Evolutionary conservation across 2,113 vertebrate species (phyloP), one percentile per base, ranked within the genome.

Genomic region (Numenius arquata): DNA sequence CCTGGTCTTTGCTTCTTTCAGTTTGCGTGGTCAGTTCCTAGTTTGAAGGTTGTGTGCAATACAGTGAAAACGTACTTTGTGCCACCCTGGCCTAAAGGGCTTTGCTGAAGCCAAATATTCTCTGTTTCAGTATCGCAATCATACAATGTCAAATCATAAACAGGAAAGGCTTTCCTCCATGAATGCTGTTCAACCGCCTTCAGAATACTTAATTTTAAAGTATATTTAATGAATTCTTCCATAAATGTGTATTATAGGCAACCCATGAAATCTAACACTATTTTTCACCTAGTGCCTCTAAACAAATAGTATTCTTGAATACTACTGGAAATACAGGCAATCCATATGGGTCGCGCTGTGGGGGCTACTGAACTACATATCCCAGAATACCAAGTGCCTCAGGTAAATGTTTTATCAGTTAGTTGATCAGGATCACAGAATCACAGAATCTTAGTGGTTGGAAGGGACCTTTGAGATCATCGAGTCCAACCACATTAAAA

Each of bases 281-380:
- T 41, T 58, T 95, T 95, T 62, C 52, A 41, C 7, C 9, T 41
- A 15, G 27, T 75, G 14, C 15, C 11, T 53, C 32, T 32, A 82
- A 71, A 32, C 11, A 70, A 81, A 66, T 2, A 34, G 7, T 59
- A 3, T 52, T 90, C 27, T 78, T 26, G 55, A 62, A 47, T 58
- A 30, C 14, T 48, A 7, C 6, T 11, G 12, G 29, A 52, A 47
- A 41, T 41, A 56, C 5, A 62, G 29, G 22, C n/a, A 68, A 36
- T 11, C 36, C 20, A 52, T 23, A 2, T 1, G 2, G 15, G 4
- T 41, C 50, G 47, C 14, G 21, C 9, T 58, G 15, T 3, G 3
- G 8, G 32, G 5, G 3, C 3, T 80, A 45, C 63, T 67, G 38
- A 59, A 41, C 11, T 67, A 6, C 48, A 12, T 43, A 70, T 45